These are phyloP conservation scores for Dendronephthya gigantea DNA, from an alignment of 64 coral and sea anemone species.

Conservation along the genomic window DNA sequence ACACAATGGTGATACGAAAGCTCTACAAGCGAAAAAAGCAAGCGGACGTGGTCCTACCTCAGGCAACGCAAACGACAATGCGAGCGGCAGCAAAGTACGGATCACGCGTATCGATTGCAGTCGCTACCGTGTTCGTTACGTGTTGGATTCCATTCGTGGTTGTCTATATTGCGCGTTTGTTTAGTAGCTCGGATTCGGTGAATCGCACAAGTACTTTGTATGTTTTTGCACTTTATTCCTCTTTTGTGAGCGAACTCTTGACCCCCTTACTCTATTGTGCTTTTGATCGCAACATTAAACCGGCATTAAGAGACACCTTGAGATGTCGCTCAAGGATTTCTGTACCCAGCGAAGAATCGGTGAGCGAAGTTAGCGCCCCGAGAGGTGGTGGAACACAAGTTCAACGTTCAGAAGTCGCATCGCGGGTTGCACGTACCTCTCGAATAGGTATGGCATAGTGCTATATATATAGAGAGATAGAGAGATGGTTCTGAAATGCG, in stretches of 20 bases:
- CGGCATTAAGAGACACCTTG: background rate
- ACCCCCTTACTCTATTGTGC: conserved; percentile 39
- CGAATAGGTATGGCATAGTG: too few relatives aligned
- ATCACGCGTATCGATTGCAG: conserved; percentile 23
- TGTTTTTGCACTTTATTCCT: conserved; percentile 23
- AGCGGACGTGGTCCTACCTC: background rate
- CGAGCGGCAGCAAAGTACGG: background rate
- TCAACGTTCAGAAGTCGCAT: background rate
- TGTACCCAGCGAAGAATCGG: background rate
- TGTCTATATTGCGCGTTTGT: background rate
- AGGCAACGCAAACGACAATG: background rate
- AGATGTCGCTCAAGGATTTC: background rate
- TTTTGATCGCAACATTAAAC: conserved; percentile 23
- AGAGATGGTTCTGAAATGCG: too few relatives aligned
- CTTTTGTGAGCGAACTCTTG: conserved; percentile 30
- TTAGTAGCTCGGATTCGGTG: background rate
- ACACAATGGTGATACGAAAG: background rate
- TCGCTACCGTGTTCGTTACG: conserved; percentile 4
- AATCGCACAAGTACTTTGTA: background rate
- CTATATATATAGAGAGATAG: too few relatives aligned
- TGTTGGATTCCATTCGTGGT: conserved; percentile 35
- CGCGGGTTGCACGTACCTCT: background rate
- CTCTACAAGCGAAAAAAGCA: background rate
- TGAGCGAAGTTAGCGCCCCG: background rate
- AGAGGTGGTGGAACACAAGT: too few relatives aligned